Conservation (phyloP, 2,113 vertebrate species). For the Cyphomyrus plagiostoma region DNA sequence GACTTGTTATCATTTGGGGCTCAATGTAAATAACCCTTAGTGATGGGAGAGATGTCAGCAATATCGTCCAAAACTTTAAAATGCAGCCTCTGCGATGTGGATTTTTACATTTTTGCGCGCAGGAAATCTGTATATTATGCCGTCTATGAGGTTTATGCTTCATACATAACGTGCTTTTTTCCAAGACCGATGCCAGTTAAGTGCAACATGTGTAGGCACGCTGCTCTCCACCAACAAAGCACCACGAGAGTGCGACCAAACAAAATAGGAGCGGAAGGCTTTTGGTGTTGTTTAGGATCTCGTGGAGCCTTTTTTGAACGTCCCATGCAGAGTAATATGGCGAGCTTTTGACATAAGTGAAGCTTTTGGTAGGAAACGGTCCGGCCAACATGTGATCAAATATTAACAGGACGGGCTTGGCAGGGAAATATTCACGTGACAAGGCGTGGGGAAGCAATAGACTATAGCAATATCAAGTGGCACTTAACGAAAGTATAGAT, state of each 20-base stretch:
- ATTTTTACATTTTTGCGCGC: constrained; percentile 49
- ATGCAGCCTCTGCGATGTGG: constrained; percentile 47
- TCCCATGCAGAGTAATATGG: constrained; percentile 44
- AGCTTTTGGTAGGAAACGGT: constrained; percentile 63
- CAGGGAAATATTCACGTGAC: constrained; percentile 80
- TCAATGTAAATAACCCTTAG: constrained; percentile 47
- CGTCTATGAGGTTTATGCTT: constrained; percentile 46
- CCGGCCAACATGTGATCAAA: constrained; percentile 81
- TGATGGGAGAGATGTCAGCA: constrained; percentile 52
- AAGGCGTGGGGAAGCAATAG: constrained; percentile 69
- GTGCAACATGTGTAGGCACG: constrained; percentile 66
- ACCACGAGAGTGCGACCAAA: constrained; percentile 42
- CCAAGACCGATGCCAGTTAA: constrained; percentile 38
- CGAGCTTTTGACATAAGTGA: constrained; percentile 55
- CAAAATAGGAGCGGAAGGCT: constrained; percentile 31
- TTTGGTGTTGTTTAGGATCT: constrained; percentile 34
- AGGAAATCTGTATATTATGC: constrained; percentile 42
- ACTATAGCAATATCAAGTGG: constrained; percentile 73
- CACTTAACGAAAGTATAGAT: constrained; percentile 72
- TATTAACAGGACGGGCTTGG: constrained; percentile 79
- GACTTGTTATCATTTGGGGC: constrained; percentile 15
- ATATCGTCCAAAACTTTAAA: constrained; percentile 40
- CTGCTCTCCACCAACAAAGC: constrained; percentile 47
- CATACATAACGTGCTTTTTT: constrained; percentile 36
- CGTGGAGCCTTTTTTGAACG: constrained; percentile 35